Base-by-base conservation (phyloP, 1,140 invertebrate genomes). In the Drosophila auraria region DNA sequence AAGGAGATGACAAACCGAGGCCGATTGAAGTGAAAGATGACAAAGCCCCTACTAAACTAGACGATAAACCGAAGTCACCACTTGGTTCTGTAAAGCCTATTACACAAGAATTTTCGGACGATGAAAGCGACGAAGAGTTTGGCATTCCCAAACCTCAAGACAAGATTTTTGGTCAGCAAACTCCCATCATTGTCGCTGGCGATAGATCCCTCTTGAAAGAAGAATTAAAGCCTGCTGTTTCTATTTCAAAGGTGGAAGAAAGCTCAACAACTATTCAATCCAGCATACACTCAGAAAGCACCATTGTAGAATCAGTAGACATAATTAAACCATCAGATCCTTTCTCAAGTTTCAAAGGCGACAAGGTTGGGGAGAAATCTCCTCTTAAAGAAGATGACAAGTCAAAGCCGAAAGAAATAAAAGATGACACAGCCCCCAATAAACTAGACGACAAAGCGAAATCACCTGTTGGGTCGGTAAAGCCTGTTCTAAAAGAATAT, bases 181-280 rank as follows among this genome's bases (percentile, higher is more conserved):
- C 25, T 25, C 25, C 25, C 25, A 2, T 25, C 25, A 25, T 25
- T 25, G 25, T 25, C 25, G 25, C 25, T 25, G 25, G 25, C 25
- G 25, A 25, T 25, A 25, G 3, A 25, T 25, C 2, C 25, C 25
- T 3, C 25, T 25, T 25, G 25, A 25, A 25, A 25, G 25, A 36
- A 51, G 27, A 51, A 6, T 33, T 56, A 12, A 14, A 40, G 11
- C 17, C 36, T 6, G 3, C n/a, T n/a, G n/a, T n/a, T n/a, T n/a
- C n/a, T n/a, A n/a, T n/a, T n/a, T n/a, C 27, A 27, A 62, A 53
- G 61, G 25, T n/a, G 5, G 61, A 54, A 44, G 61, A 64, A 64
- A 20, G 6, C 20, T 42, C 12, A 25, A 54, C 25, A 9, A 42
- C 25, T 17, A 15, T 53, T 63, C 49, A 70, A 45, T 15, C 27